Evolutionary conservation across 2,113 vertebrate species (phyloP), one percentile per base, ranked within the genome.

Genomic region (Noturus placidus): DNA sequence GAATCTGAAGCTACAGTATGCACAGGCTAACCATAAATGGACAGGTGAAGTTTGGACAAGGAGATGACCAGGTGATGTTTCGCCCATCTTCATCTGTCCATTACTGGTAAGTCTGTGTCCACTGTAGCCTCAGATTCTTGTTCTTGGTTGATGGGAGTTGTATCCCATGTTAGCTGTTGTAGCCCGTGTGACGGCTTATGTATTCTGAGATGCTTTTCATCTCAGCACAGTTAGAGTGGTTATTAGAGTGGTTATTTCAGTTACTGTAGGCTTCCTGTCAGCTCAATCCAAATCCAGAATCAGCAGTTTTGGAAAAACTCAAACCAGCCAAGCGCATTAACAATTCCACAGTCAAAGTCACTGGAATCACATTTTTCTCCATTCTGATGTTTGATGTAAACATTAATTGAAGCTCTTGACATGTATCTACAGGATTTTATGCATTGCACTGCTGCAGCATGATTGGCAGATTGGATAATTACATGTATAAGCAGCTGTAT

Each of bases 1-100:
- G 52, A 33, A 35, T 80, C 78, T 57, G 78, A 80, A 54, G 78
- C n/a, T n/a, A n/a, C n/a, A n/a, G n/a, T n/a, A n/a, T n/a, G n/a
- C 52, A 57, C 30, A 35, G 78, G 2, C n/a, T 77, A 25, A 27
- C 9, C 1, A 4, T 50, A 77, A 30, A 30, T 30, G 27, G 27
- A n/a, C 10, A n/a, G 42, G 22, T 72, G 42, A 27, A 46, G 10
- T 20, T 22, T 20, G 7, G 30, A 35, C 46, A 9, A 46, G 46
- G 46, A 42, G n/a, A 67, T 2, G 72, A 27, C 38, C 42, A 50
- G 22, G 20, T 25, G 72, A 76, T 27, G 5, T 14, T 78, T 78
- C n/a, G 42, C 4, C 22, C 3, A 25, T 74, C 35, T 77, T 77
- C 25, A 50, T 0, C 22, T 54, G 25, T 19, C 50, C 50, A 56